Base-by-base conservation (phyloP, 2,888 invertebrate species). In the Barypeithes pellucidus region DNA sequence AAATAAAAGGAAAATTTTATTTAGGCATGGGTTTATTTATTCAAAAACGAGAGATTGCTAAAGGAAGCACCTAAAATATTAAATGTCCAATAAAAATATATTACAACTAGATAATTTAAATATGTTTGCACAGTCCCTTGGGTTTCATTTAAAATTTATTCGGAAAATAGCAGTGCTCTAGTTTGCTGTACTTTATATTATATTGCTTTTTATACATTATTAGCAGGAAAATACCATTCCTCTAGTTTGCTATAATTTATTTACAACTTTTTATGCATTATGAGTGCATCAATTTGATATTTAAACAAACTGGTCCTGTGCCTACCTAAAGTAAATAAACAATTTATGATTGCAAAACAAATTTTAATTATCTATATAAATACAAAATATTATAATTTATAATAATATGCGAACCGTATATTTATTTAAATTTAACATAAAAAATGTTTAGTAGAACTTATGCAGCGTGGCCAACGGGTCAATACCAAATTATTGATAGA, bases 21-120 rank as follows among this genome's bases (percentile, higher is more conserved):
- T 66, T 61, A 66, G 66, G 60, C 60, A 61, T 50, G 57, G 72
- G 67, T 59, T 45, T 72, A 72, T 72, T 72, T 72, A 72, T 72
- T 66, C 52, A 36, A 60, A 52, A 72, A 60, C 39, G 61, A 61
- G 24, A 61, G 36, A 61, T 29, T 36, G 50, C 59, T 65, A 50
- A 60, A 71, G 50, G 41, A 65, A 54, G 54, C 71, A 71, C 59
- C 61, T 43, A 60, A 67, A 72, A 72, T 67, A 67, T 72, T 66
- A 54, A 65, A 61, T 67, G 52, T 43, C 72, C 67, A 66, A 72
- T 72, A 72, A 67, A 67, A 72, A 61, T 66, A 72, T 72, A 72
- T 72, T 72, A 72, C 50, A 72, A 43, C 67, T 60, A 61, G 41
- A 61, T 72, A 67, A 61, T 72, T 66, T 67, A 72, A 72, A 72